Evolutionary conservation across 2,888 invertebrate species (phyloP), one percentile per base, ranked within the genome.

Genomic region (Pantelozetes paolii): DNA sequence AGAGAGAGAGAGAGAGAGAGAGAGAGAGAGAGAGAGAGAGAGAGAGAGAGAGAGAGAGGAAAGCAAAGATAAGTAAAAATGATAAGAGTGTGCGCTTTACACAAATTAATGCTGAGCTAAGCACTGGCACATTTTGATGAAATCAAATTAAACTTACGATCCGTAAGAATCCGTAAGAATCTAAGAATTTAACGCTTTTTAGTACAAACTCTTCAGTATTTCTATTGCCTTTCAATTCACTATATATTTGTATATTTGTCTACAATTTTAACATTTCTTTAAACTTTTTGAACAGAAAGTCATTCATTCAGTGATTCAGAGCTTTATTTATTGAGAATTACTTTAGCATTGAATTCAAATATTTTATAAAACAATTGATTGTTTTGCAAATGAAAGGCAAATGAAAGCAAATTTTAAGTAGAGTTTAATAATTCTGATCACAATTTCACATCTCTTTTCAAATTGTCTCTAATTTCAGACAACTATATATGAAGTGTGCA

Each of bases 121-220:
- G 62, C 62, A 62, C 36, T 62, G 30, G 62, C 62, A 62, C 32
- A 62, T 62, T 62, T 62, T 62, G 62, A 62, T 62, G 62, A 62
- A 62, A 62, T 62, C 62, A 62, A 62, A 62, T 62, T 62, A 62
- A 62, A 62, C 62, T 62, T 62, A 62, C 32, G 28, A 32, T n/a
- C 28, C 62, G 36, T 62, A 62, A 62, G 62, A 62, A 62, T 62
- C 15, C n/a, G n/a, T n/a, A n/a, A n/a, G n/a, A n/a, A n/a, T n/a
- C n/a, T n/a, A n/a, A n/a, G n/a, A n/a, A n/a, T n/a, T n/a, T 62
- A 36, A 62, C 62, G 62, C 62, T 28, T 62, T 32, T 62, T 30
- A 59, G 28, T 59, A 59, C 28, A 59, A 28, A 59, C 59, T 59
- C 28, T 32, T 62, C n/a, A 20, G 28, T 62, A 18, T 1, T 32